Percentiles rank a stretch among this genome's conserved stretches.
Conservation (phyloP, 2,797 vertebrate genomes). For the Thaleichthys pacificus region DNA sequence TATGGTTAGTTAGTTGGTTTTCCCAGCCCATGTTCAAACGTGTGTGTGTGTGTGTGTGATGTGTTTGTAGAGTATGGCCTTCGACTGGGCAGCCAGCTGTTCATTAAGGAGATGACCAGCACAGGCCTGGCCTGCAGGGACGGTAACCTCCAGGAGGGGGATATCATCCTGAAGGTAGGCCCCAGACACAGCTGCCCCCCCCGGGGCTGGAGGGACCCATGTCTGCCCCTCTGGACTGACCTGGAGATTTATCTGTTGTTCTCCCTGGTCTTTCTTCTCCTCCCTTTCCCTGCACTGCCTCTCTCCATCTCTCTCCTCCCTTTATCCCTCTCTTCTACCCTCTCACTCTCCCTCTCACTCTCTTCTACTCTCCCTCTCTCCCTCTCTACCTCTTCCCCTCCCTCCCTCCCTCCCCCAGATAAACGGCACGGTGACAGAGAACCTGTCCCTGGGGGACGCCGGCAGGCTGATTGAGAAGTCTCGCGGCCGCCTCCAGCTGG, state of each 20-base stretch:
- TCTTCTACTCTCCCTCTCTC: background rate
- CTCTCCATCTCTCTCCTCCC: background rate
- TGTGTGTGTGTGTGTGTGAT: background rate
- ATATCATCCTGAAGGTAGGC: conserved; percentile 94
- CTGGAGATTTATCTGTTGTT: background rate
- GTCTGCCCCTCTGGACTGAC: background rate
- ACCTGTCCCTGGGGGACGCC: conserved; percentile 91
- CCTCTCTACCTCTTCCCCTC: background rate
- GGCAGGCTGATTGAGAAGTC: conserved; percentile 96
- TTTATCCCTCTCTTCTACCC: background rate
- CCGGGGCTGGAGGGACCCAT: background rate
- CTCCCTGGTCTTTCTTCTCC: background rate
- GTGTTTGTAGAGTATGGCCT: conserved; percentile 88
- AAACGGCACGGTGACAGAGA: conserved; percentile 96
- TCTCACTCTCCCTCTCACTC: background rate
- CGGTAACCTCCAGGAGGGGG: conserved; percentile 91
- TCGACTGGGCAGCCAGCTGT: conserved; percentile 96
- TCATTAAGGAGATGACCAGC: conserved; percentile 97
- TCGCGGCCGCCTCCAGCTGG: conserved; percentile 91
- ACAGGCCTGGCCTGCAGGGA: conserved; percentile 90
- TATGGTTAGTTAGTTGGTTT: background rate
- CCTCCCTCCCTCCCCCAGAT: conserved; percentile 73
- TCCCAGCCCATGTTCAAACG: background rate
- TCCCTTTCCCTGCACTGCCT: background rate
- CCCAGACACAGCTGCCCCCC: background rate